A percentile compares a stretch with the other conserved stretches of the same genome.
Conservation (phyloP, 2,888 invertebrate genomes). For the Myathropa florea region DNA sequence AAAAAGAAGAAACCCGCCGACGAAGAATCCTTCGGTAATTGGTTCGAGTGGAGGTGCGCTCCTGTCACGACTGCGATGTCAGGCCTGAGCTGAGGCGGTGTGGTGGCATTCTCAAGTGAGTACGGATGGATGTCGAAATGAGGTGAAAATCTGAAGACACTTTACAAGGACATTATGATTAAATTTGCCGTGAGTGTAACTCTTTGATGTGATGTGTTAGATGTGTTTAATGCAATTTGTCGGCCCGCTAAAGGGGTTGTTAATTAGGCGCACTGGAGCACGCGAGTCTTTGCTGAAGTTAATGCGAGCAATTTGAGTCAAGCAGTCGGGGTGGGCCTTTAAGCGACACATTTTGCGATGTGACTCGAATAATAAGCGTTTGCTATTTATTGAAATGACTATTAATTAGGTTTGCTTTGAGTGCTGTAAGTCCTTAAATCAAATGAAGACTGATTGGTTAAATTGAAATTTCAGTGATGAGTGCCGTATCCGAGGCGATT, state of each 20-base stretch:
- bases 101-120: too few relatives aligned
- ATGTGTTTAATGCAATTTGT: conserved; percentile 39
- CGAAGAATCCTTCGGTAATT: background rate
- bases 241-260: background rate
- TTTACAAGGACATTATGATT: conserved; percentile 59
- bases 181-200: conserved; percentile 39
- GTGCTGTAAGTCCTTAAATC: background rate
- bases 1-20: background rate
- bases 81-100: background rate
- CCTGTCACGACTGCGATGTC: background rate
- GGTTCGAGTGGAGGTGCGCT: background rate
- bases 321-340: background rate
- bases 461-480: background rate
- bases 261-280: background rate
- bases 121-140: background rate
- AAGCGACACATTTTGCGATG: background rate
- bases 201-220: conserved; percentile 49
- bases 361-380: background rate
- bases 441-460: background rate
- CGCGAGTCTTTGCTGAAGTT: background rate
- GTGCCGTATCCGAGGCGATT: too few relatives aligned
- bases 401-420: background rate
- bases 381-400: background rate
- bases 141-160: conserved; percentile 55
- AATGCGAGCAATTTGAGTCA: background rate